These are phyloP conservation scores for Zaprionus lineosus DNA, from an alignment of 2,888 invertebrate species.

Conservation along the genomic window DNA sequence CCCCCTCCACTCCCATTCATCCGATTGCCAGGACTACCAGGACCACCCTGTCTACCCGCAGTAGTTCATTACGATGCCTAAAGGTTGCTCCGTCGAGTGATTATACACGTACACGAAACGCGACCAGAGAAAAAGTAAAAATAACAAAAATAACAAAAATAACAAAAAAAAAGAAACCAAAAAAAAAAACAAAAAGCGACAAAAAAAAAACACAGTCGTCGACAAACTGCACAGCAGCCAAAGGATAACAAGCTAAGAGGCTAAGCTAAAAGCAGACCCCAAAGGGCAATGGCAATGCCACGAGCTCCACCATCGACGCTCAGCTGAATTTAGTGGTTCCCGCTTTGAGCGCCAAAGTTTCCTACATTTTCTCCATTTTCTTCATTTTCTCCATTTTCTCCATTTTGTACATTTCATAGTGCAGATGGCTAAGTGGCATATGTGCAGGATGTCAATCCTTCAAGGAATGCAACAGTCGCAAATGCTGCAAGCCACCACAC, in stretches of 20 bases:
- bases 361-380: constrained; percentile 23
- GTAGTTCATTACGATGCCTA: constrained; percentile 34
- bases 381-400: no score
- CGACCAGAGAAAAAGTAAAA: constrained; percentile 5
- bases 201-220: constrained; percentile 13
- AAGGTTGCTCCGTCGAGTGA: constrained; percentile 34
- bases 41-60: no score
- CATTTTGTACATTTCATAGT: neutral
- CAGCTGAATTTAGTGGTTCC: constrained; percentile 24
- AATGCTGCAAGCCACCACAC: neutral
- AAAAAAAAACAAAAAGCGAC: no score
- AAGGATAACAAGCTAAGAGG: constrained; percentile 31
- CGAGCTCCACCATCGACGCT: constrained; percentile 3
- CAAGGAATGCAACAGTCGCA: neutral
- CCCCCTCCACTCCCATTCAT: no score
- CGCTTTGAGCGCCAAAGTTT: constrained; percentile 15
- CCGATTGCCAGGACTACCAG: no score
- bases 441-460: neutral
- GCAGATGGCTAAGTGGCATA: no score
- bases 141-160: no score
- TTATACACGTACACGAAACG: constrained; percentile 37
- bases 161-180: no score
- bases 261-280: constrained; percentile 25
- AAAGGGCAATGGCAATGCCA: constrained; percentile 24
- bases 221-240: constrained; percentile 24